Percentiles rank a stretch among this genome's conserved stretches.
phyloP scores from a whole-genome alignment of 1,140 invertebrate genomes.

The Conus ventricosus region DNA sequence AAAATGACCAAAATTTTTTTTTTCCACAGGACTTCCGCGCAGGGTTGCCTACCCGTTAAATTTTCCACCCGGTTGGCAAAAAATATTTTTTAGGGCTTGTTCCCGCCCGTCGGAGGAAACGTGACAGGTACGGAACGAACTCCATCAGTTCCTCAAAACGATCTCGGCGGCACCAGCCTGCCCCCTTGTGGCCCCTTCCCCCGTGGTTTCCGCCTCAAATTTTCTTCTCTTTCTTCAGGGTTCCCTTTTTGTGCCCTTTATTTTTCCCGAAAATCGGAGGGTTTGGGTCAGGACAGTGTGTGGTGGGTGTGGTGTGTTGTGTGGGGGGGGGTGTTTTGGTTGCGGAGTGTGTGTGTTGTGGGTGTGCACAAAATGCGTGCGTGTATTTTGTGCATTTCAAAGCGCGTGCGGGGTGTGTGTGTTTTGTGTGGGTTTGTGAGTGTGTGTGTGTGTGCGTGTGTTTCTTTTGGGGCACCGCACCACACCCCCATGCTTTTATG shows the following conservation, averaged over 20 bases:
- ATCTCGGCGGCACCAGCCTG: constrained; percentile 91
- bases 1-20: no score
- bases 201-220: neutral
- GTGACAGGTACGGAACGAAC: constrained; percentile 93
- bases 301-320: neutral
- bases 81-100: constrained; percentile 90
- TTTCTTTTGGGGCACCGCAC: no score
- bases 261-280: neutral
- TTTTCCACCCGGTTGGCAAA: constrained; percentile 90
- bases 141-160: constrained; percentile 94
- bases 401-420: neutral
- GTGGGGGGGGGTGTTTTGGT: no score
- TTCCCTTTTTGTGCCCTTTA: neutral
- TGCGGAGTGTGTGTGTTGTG: neutral
- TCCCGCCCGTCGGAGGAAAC: constrained; percentile 88
- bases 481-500: no score
- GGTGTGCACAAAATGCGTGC: neutral
- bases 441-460: neutral
- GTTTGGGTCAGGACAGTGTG: no score
- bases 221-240: no score
- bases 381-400: no score
- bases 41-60: constrained; percentile 64
- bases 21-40: no score
- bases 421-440: neutral
- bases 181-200: constrained; percentile 77